Base-by-base conservation (phyloP, 35 echinoderm and acorn worm species). In the Diadema setosum region DNA sequence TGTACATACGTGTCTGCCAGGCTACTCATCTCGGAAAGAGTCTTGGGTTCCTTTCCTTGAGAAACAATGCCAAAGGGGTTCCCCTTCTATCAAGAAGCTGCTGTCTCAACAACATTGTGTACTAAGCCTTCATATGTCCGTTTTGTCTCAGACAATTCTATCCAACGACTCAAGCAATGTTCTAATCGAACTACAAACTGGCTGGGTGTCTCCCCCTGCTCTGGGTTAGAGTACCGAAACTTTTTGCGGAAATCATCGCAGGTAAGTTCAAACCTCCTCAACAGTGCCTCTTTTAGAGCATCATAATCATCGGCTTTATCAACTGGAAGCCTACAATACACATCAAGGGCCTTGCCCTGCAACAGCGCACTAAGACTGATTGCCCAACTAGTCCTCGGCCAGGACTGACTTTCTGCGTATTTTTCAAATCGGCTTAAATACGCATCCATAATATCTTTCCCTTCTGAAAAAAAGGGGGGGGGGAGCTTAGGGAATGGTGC, bases 401-500 rank as follows among this genome's bases (percentile, higher is more conserved):
- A 97, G 42, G 81, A 70, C 42, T 82, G 57, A 15, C 40, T 58
- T 5, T 1, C 58, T 29, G 90, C 90, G 84, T 82, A 89, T 42
- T 83, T 81, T 40, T 97, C 90, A 76, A 97, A 93, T 40, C 87
- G 65, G 55, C 67, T 32, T 23, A 97, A 46, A 29, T 97, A 93
- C 7, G 82, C 94, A 76, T 97, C 94, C 39, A 97, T 82, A 36
- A 90, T 87, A 40, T 97, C 94, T 36, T 45, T 87, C 23, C 82
- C 67, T 12, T 93, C 87, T n/a, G n/a, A n/a, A n/a, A n/a, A n/a
- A n/a, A n/a, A n/a, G n/a, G n/a, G n/a, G n/a, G n/a, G n/a, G n/a
- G n/a, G n/a, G n/a, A n/a, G n/a, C n/a, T n/a, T n/a, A n/a, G n/a
- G n/a, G n/a, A n/a, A n/a, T n/a, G n/a, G n/a, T n/a, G n/a, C n/a